phyloP scores from a whole-genome alignment of 2,113 vertebrate species.

The pig (Sus scrofa) region T2T-Sscrofa CM000814.6:122042501-122043000 shows the following conservation, averaged over 20 bases:
- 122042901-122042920: neutral
- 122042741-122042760: constrained; percentile 34
- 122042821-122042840: constrained; percentile 14
- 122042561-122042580: neutral
- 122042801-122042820: constrained; percentile 18
- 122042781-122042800: neutral
- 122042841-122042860: constrained; percentile 23
- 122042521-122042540: neutral
- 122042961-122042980: neutral
- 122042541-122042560: neutral
- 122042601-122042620: neutral
- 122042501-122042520: neutral
- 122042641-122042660: neutral
- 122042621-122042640: neutral
- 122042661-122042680: neutral
- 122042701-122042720: constrained; percentile 23
- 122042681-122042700: constrained; percentile 12
- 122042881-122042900: neutral
- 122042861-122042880: constrained; percentile 14
- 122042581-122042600: neutral
- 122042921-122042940: neutral
- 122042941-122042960: neutral
- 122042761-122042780: neutral
- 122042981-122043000: neutral
- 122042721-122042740: neutral